Conservation (phyloP, 2,888 invertebrate genomes). For the Antheraea assamensis region DNA sequence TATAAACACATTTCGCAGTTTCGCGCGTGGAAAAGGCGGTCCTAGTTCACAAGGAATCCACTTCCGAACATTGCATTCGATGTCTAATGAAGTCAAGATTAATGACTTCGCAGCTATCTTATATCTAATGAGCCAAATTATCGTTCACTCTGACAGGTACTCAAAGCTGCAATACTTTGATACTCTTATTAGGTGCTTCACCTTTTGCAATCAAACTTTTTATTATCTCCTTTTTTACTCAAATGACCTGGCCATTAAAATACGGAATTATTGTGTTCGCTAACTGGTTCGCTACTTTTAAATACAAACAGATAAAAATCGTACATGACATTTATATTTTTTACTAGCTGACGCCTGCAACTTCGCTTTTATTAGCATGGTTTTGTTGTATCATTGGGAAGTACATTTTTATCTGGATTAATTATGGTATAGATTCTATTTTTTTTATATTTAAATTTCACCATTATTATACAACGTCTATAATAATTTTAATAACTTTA, state of each 20-base stretch:
- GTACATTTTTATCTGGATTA: no score
- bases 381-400: no score
- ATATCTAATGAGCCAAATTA: slow-evolving; percentile 45
- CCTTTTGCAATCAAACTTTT: slow-evolving; percentile 6
- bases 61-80: slow-evolving; percentile 49
- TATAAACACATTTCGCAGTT: slow-evolving; percentile 72
- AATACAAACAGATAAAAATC: neutral
- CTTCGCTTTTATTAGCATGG: no score
- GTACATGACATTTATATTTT: neutral
- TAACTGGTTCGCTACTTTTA: neutral
- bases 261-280: slow-evolving; percentile 7
- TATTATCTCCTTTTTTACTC: slow-evolving; percentile 17
- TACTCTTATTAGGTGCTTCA: slow-evolving; percentile 21
- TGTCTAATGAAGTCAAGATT: slow-evolving; percentile 54
- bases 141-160: slow-evolving; percentile 23
- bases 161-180: neutral
- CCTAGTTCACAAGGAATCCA: slow-evolving; percentile 38
- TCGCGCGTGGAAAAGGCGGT: slow-evolving; percentile 68
- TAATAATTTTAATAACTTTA: no score
- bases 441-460: no score
- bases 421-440: no score
- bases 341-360: no score
- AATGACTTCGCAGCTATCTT: slow-evolving; percentile 32
- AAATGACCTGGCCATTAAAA: neutral
- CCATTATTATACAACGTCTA: no score